Evolutionary conservation across 2,113 vertebrate genomes (phyloP).

Genomic region (Thalassarche chlororhynchos): DNA sequence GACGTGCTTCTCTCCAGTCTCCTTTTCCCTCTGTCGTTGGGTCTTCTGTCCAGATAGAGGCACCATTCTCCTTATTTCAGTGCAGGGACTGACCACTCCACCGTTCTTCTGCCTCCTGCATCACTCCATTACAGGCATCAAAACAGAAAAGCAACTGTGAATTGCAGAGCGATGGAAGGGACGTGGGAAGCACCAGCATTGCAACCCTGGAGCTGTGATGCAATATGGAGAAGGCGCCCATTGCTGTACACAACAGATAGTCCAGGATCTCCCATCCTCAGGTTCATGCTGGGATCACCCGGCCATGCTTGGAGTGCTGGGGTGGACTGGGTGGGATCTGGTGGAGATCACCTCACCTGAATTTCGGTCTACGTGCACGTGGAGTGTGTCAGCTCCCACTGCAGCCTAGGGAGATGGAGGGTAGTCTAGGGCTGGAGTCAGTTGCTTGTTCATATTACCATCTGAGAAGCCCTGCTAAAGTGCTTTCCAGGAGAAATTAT

Average conservation of each 20-base stretch:
- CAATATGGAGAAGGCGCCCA: rapidly evolving
- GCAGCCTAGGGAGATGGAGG: neutral
- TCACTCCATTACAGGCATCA: neutral
- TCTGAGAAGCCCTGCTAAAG: neutral
- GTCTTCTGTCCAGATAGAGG: neutral
- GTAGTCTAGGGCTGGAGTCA: neutral
- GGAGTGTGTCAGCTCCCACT: neutral
- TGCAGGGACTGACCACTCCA: neutral
- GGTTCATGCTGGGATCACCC: neutral
- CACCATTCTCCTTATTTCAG: neutral
- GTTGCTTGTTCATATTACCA: neutral
- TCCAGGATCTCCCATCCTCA: neutral
- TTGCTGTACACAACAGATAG: no score
- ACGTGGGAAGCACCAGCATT: neutral
- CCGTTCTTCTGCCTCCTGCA: neutral
- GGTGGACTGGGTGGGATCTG: neutral
- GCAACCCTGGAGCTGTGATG: neutral
- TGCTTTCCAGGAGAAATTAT: neutral
- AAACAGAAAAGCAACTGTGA: neutral
- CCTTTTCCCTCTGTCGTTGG: neutral
- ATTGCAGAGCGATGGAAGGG: neutral
- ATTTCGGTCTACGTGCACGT: rapidly evolving
- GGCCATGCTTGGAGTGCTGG: neutral
- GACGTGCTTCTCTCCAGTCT: neutral
- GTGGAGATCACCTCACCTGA: neutral